Evolutionary conservation across 2,113 vertebrate genomes (phyloP), one percentile per base, ranked within the genome.

Genomic region (Esox niger): DNA sequence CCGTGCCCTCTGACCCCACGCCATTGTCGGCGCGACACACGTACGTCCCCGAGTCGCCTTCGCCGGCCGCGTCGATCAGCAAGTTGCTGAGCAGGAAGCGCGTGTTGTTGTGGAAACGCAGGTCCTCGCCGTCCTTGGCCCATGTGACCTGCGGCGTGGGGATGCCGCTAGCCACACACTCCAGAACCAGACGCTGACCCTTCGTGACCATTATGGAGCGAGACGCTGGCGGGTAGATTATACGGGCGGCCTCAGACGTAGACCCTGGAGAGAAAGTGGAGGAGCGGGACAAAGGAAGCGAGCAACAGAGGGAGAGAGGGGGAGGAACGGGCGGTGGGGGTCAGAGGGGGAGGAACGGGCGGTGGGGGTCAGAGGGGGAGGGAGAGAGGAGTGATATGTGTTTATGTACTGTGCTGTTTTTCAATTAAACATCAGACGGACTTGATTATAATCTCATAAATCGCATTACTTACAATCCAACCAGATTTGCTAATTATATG

Each of bases 171-270:
- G 97, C 97, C 79, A 98, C 97, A 0, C 97, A 99, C 90, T 99
- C 97, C 70, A 99, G 80, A 21, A 98, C 95, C 76, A 99, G 91
- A 66, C 94, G 94, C 83, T 99, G 97, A 57, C 97, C 97, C 84
- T 95, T 96, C 68, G 94, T 97, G 78, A 98, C 96, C 27, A 96
- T 96, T 88, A 99, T 97, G 77, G 94, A 94, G 63, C 97, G 95
- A 20, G 95, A 88, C n/a, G 93, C 92, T 0, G 92, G 94, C 0
- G 97, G 97, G 81, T 99, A 99, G 76, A 96, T 94, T 82, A 99
- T 99, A 17, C 95, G 94, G 4, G 95, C 96, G 0, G 94, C 96
- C 74, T 99, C 97, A 0, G 95, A 92, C 0, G 93, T 95, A 71
- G 97, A 96, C 65, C 97, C 97, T 98, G 80, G 26, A 0, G 6